Evolutionary conservation across 2,797 vertebrate species (phyloP).

Genomic region (Gymnoscopelus microlampas): DNA sequence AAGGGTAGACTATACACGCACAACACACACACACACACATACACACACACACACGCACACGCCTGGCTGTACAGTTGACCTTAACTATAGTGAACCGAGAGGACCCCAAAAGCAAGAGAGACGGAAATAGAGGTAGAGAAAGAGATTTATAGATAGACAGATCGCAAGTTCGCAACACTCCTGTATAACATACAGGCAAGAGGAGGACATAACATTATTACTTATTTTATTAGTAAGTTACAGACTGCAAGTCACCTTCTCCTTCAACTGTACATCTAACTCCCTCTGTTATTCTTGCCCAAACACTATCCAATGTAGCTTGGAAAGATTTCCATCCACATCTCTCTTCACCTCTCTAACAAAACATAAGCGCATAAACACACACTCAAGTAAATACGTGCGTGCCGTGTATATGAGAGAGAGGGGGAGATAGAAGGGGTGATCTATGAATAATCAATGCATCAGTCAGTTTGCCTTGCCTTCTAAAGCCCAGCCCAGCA

Average conservation of each 20-base stretch:
- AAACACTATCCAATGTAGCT: conserved; percentile 20
- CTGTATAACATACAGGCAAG: conserved; percentile 32
- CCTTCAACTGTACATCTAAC: conserved; percentile 5
- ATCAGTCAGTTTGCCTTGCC: conserved; percentile 72
- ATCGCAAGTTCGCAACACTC: conserved; percentile 4
- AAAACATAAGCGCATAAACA: conserved; percentile 44
- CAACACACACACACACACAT: not conserved
- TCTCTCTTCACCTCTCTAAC: conserved; percentile 25
- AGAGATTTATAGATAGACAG: conserved; percentile 38
- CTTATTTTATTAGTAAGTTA: conserved; percentile 49
- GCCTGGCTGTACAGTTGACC: conserved; percentile 65
- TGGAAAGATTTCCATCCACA: conserved; percentile 26
- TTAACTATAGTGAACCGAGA: conserved; percentile 65
- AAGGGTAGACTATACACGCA: conserved; percentile 57
- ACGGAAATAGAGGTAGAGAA: conserved; percentile 35
- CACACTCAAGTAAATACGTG: not conserved
- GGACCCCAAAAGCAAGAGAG: conserved; percentile 44
- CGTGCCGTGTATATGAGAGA: not conserved
- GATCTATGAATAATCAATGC: conserved; percentile 79
- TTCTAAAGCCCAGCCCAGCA: conserved; percentile 70
- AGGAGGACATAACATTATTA: conserved; percentile 35
- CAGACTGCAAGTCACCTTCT: conserved; percentile 14
- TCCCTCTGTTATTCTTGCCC: conserved; percentile 29
- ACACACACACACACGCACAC: not conserved
- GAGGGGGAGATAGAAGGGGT: conserved; percentile 48